Percentiles rank a stretch among this genome's conserved stretches.
These are phyloP conservation scores for Zhuqinia jingwanae DNA, from an alignment of 2,888 invertebrate genomes.

Conservation along the genomic window DNA sequence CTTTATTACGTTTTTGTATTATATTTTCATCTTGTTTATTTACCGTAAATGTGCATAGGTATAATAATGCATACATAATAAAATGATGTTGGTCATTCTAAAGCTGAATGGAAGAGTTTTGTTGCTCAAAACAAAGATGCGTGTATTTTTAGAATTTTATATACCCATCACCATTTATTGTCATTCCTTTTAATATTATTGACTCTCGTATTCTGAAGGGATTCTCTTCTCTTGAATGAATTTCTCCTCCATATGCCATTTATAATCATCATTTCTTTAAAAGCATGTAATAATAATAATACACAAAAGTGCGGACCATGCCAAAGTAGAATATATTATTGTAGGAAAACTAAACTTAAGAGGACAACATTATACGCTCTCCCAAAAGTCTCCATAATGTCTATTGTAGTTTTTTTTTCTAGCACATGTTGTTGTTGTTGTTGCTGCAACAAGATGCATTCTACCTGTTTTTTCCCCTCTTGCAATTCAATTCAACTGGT, in stretches of 20 bases:
- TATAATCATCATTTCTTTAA: background rate
- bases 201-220: background rate
- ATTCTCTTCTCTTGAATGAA: background rate
- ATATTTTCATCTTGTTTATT: no score
- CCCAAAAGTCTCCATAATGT: conserved; percentile 51
- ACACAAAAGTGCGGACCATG: background rate
- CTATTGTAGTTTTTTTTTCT: no score
- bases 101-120: background rate
- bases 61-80: no score
- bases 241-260: background rate
- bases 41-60: no score
- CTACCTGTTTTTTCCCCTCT: background rate
- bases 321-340: background rate
- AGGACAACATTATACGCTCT: background rate
- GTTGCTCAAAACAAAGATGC: background rate
- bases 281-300: background rate
- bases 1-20: no score
- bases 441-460: no score
- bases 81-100: background rate
- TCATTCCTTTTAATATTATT: background rate
- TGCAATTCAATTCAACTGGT: conserved; percentile 21
- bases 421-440: no score
- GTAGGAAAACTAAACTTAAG: background rate
- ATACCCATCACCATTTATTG: background rate
- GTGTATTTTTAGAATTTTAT: background rate